Base-by-base conservation (phyloP, 2,113 vertebrate genomes). In the Nesogale talazaci region DNA sequence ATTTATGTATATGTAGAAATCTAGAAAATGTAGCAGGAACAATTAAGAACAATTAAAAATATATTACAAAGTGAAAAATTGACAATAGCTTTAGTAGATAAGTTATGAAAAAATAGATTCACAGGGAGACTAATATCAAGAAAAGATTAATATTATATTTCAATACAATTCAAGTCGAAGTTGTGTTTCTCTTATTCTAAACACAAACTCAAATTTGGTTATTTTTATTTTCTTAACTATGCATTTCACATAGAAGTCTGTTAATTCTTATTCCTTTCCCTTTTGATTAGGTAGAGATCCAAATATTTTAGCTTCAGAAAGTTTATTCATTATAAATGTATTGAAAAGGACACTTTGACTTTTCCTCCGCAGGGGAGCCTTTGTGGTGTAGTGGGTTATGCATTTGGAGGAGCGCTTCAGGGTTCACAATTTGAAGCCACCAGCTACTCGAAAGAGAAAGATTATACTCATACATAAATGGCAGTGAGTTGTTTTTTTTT, bases 151-250 rank as follows among this genome's bases (percentile, higher is more conserved):
- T 79, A 34, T 20, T 63, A 22, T 52, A 2, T 63, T 69, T 1
- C 40, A 19, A 22, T 67, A 34, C 86, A 81, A 83, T 36, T 46
- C 11, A 87, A 91, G 63, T 63, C 82, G 75, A 70, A 36, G 74
- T 76, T 27, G 12, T 65, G 12, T 82, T 74, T 61, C 59, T 86
- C 3, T 1, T 69, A 81, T 69, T 61, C 17, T 86, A 63, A 70
- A 81, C 9, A 19, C 81, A 19, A 7, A 31, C 1, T 56, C 16
- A 74, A 27, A 2, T 67, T 83, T 34, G 10, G 11, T 2, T 63
- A 17, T 40, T 85, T 59, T 7, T 52, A 16, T 61, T 87, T 94
- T 95, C 79, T 86, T 86, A 46, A 57, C 10, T 14, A 56, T 52
- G 10, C 46, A 52, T 52, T 52, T 52, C 46, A 52, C 27, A 80